These are phyloP conservation scores for Melipona bicolor DNA, from an alignment of 2,888 invertebrate species.

Conservation along the genomic window DNA sequence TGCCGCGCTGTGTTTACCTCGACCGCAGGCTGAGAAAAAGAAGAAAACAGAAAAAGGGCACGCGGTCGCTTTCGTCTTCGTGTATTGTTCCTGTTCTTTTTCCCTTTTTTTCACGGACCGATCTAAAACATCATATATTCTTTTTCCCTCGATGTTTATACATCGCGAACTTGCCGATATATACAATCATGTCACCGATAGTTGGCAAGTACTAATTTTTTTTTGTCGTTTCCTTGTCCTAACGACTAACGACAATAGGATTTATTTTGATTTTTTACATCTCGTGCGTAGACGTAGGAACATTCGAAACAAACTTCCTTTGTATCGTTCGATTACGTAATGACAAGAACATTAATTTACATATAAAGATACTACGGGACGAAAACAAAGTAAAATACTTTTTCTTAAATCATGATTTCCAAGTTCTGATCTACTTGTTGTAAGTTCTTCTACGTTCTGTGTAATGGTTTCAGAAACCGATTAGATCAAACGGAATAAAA, in stretches of 20 bases:
- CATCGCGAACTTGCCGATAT: neutral
- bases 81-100: slow-evolving; percentile 32
- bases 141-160: neutral
- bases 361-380: neutral
- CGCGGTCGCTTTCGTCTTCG: slow-evolving; percentile 57
- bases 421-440: too few species aligned
- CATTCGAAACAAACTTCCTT: neutral
- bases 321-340: neutral
- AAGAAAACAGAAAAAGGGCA: slow-evolving; percentile 59
- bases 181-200: neutral
- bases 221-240: neutral
- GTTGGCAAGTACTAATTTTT: neutral
- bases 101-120: neutral
- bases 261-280: neutral
- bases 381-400: neutral
- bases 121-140: slow-evolving; percentile 6
- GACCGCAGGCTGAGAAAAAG: slow-evolving; percentile 45
- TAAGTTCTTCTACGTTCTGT: too few species aligned
- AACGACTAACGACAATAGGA: neutral
- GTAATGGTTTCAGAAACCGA: neutral
- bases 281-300: neutral
- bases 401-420: neutral
- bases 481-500: slow-evolving; percentile 57
- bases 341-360: neutral
- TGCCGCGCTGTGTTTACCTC: slow-evolving; percentile 72